Evolutionary conservation across 2,797 vertebrate species (phyloP), one percentile per base, ranked within the genome.

Genomic region (Pseudomugil tenellus): DNA sequence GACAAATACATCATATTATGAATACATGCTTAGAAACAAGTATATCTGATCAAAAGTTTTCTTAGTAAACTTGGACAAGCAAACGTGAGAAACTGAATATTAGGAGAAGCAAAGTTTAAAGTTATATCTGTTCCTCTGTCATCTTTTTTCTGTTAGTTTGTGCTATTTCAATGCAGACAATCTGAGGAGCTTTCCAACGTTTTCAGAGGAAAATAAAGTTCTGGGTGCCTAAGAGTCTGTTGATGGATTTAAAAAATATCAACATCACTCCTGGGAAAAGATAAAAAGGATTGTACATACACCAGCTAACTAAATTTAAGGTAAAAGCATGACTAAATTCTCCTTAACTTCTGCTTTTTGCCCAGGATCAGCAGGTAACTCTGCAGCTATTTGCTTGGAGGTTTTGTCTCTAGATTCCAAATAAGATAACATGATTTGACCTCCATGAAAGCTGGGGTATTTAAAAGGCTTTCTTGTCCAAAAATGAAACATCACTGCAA

Each of bases 1-100:
- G 19, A 88, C 48, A 26, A 55, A 19, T 26, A 54, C 55, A 46
- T 23, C 39, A 26, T 39, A 26, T 32, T 19, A 19, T 39, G 54
- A 63, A 41, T 28, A 61, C 23, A 55, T 6, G 14, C 13, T 14
- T 26, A 28, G 28, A 52, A 52, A 28, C 6, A 52, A 28, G 25
- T 14, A 51, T 23, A 17, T 32, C 21, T 19, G 6, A 31, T n/a
- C n/a, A 2, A 13, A 19, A 41, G 23, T 39, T 16, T 55, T 3
- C 32, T 11, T 7, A 12, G 32, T 3, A 28, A 37, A 29, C 37
- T 28, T 21, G 5, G n/a, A 17, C 5, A 12, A 56, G 1, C 9
- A 19, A 34, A 31, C 35, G 7, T 2, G 19, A 37, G 46, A 31
- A 2, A 14, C 11, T 21, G 28, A 9, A 3, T 3, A 29, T 12